A percentile compares a stretch with the other conserved stretches of the same genome.
Conservation (phyloP, 2,113 vertebrate genomes). For the Tichodroma muraria region DNA sequence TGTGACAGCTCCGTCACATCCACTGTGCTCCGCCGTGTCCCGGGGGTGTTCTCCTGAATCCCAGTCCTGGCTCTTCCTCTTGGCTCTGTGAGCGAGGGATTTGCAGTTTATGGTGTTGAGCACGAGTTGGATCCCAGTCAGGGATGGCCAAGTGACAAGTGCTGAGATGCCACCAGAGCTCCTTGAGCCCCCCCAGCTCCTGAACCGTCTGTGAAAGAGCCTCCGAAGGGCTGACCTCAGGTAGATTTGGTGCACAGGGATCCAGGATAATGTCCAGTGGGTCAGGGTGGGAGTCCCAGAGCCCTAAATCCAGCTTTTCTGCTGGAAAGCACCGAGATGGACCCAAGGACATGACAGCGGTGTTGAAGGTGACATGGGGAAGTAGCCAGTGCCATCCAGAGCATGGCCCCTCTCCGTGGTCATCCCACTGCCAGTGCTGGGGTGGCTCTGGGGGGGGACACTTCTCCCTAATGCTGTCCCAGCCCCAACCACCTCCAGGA, state of each 20-base stretch:
- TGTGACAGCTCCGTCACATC: not conserved
- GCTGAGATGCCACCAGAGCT: not conserved
- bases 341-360: accelerated
- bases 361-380: not conserved
- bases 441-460: not conserved
- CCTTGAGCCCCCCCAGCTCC: not conserved
- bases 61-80: not conserved
- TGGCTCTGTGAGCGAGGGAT: not conserved
- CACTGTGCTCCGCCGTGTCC: accelerated
- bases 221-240: not conserved
- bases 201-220: not conserved
- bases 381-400: not conserved
- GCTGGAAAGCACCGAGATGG: not conserved
- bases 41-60: not conserved
- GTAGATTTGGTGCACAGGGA: not conserved
- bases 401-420: accelerated
- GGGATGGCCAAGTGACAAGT: not conserved
- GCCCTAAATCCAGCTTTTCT: not conserved
- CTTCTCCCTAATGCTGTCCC: accelerated
- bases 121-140: not conserved
- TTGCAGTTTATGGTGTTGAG: not conserved
- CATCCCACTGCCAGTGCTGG: accelerated
- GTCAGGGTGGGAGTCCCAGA: not conserved
- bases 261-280: not conserved
- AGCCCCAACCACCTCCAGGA: not conserved